These are phyloP conservation scores for Cottus gobio DNA, from an alignment of 2,113 vertebrate species.

Conservation along the genomic window DNA sequence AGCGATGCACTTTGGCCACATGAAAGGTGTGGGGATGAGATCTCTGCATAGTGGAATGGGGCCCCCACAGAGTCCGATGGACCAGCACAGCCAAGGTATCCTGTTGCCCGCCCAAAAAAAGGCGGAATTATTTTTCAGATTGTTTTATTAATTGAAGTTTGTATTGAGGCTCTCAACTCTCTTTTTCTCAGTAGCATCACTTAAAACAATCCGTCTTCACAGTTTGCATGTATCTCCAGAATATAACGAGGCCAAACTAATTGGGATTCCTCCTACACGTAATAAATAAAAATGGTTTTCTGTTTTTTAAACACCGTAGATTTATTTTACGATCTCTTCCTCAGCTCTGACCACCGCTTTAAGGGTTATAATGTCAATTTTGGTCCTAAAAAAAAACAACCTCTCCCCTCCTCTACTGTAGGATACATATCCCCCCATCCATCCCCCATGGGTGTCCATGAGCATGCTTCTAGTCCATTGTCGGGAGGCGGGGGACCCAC, in stretches of 20 bases:
- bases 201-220: background rate
- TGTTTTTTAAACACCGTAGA: background rate
- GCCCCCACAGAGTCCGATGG: conserved; percentile 97
- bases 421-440: conserved; percentile 98
- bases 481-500: conserved; percentile 90
- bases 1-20: conserved; percentile 92
- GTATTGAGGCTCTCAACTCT: background rate
- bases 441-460: conserved; percentile 91
- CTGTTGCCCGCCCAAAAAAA: too few relatives aligned
- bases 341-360: background rate
- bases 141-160: background rate
- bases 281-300: background rate
- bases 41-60: conserved; percentile 96
- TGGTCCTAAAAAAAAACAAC: background rate
- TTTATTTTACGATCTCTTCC: background rate
- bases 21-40: conserved; percentile 92
- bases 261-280: background rate
- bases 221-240: background rate
- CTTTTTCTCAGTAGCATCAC: background rate
- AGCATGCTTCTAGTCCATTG: conserved; percentile 95
- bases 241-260: background rate
- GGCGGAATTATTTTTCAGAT: background rate
- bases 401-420: conserved; percentile 60
- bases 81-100: conserved; percentile 97
- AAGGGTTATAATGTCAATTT: background rate